Base-by-base conservation (phyloP, 2,113 vertebrate species). In the Pogonocichla stellata region DNA sequence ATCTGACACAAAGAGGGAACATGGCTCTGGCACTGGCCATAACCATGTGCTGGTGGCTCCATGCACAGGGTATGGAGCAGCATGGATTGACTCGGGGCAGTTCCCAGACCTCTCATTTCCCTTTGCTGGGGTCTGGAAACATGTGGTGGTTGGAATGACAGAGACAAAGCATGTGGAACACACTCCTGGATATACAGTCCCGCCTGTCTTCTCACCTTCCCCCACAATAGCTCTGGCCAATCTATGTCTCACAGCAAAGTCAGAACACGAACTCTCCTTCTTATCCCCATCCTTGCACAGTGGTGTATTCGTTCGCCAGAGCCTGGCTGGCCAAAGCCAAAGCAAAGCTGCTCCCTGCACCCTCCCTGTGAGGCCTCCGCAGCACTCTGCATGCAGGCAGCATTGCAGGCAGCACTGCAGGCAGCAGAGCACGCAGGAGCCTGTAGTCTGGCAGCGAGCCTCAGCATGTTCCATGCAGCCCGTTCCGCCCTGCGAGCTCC, bases 1-100 rank as follows among this genome's bases (percentile, higher is more conserved):
- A 56, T 43, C 54, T 54, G 65, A 89, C 56, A 95, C 53, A 83
- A 77, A 92, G 45, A 80, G 22, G 22, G 34, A 87, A 61, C n/a
- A 26, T 5, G 28, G 71, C 45, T 82, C 61, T 0, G 0, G 26
- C 40, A 84, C 70, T 64, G 74, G 60, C 70, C 2, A 0, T 38
- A 43, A 26, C 19, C 61, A 71, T 0, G 0, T 26, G 17, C 48
- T 60, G 17, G 20, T 50, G 42, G 50, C 23, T 83, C 25, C 47
- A 81, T 9, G 12, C 23, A 51, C 1, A 2, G 33, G 28, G 43
- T 1, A 2, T 7, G 10, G 23, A 62, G 38, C 2, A 2, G 58
- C 48, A 60, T 1, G 1, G 36, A 57, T 9, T 8, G 8, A 34
- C 26, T 29, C 0, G 0, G 18, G 19, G 19, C 28, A 57, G 15